Conservation (phyloP, 2,797 vertebrate species). For the Triplophysa bombifrons region DNA sequence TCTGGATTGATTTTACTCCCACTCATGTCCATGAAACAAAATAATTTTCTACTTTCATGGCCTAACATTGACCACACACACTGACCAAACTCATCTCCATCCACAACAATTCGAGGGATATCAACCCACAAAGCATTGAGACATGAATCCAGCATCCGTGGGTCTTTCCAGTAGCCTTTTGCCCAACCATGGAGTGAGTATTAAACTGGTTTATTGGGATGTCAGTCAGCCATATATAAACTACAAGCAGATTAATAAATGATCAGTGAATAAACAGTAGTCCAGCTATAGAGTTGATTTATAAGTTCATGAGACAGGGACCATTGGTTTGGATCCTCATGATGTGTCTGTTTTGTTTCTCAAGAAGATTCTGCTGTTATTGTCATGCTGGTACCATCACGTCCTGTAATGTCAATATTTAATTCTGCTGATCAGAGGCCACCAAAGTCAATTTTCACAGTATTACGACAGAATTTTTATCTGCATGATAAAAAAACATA, state of each 20-base stretch:
- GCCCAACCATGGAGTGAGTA: background rate
- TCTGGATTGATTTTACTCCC: background rate
- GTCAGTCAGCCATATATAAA: constrained; percentile 9
- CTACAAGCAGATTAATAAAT: constrained; percentile 8
- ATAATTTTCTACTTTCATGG: background rate
- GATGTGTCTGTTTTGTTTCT: background rate
- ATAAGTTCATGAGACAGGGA: background rate
- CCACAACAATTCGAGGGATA: background rate
- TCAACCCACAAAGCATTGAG: background rate
- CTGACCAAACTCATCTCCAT: background rate
- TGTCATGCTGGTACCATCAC: background rate
- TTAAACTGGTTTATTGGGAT: constrained; percentile 4
- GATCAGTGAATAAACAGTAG: constrained; percentile 17
- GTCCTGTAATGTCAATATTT: constrained; percentile 13
- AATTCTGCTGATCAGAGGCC: constrained; percentile 6
- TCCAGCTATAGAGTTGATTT: background rate
- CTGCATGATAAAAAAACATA: constrained; percentile 12
- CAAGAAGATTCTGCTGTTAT: background rate
- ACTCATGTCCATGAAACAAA: constrained; percentile 3
- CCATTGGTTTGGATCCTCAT: background rate
- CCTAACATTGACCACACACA: background rate
- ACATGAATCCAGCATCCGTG: background rate
- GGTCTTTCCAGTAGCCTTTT: background rate
- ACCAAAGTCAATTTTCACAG: background rate
- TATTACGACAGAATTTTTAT: constrained; percentile 23